A percentile compares a stretch with the other conserved stretches of the same genome.
Conservation (phyloP, 2,113 vertebrate genomes). For the Amia ocellicauda region DNA sequence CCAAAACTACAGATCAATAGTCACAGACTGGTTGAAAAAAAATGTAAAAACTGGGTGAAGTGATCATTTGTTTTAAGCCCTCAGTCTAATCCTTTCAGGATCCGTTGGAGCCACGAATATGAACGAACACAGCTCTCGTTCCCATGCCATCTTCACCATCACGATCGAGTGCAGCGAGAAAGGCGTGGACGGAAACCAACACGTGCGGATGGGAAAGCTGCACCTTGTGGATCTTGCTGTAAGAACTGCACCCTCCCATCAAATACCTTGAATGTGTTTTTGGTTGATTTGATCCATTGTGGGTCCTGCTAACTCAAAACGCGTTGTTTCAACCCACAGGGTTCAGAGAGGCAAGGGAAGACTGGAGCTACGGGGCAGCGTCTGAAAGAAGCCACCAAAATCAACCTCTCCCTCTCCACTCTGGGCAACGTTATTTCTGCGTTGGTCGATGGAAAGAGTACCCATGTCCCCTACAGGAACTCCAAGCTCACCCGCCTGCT, state of each 20-base stretch:
- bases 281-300: no score
- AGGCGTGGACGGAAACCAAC: conserved; percentile 90
- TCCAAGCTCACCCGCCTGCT: conserved; percentile 94
- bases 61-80: not conserved
- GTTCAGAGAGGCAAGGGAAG: conserved; percentile 95
- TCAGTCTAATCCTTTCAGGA: conserved; percentile 54
- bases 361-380: conserved; percentile 96
- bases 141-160: conserved; percentile 96
- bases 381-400: conserved; percentile 96
- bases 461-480: conserved; percentile 95
- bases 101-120: conserved; percentile 97
- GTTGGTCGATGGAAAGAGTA: conserved; percentile 95
- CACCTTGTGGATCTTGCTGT: conserved; percentile 96
- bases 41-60: no score
- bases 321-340: conserved; percentile 68
- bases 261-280: not conserved
- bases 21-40: no score
- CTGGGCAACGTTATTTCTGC: conserved; percentile 98
- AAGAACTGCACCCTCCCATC: conserved; percentile 37
- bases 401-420: conserved; percentile 94
- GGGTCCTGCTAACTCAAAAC: no score
- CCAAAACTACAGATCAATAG: no score
- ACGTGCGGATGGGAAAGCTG: conserved; percentile 96
- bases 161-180: conserved; percentile 98
- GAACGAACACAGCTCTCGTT: conserved; percentile 98